phyloP scores from a whole-genome alignment of 2,113 vertebrate genomes.

The Sinocyclocheilus maitianheensis region DNA sequence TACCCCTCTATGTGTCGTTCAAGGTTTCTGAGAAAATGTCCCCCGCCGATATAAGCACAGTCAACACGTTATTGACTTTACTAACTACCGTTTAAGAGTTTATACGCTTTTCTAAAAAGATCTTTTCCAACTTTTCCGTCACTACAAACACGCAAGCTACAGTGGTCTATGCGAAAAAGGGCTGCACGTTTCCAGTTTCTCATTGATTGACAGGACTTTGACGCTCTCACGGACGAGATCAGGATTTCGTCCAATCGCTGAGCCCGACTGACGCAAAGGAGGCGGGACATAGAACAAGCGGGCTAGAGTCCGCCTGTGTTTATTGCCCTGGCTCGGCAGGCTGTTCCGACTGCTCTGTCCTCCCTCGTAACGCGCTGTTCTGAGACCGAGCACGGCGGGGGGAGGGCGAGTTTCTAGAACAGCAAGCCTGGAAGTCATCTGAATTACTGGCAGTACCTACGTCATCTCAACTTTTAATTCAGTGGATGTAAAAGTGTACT shows the following conservation, averaged over 20 bases:
- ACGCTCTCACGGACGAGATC: constrained; percentile 27
- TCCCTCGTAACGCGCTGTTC: constrained; percentile 39
- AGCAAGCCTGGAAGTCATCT: constrained; percentile 91
- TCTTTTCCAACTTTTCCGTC: constrained; percentile 53
- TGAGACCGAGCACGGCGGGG: constrained; percentile 62
- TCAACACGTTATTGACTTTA: background rate
- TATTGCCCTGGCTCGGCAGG: constrained; percentile 63
- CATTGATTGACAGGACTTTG: constrained; percentile 57
- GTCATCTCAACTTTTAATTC: constrained; percentile 80
- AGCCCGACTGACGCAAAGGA: rapidly evolving
- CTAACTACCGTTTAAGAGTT: constrained; percentile 1
- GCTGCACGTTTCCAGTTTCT: constrained; percentile 1
- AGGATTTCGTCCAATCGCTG: constrained; percentile 59
- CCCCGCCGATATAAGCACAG: background rate
- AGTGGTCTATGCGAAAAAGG: background rate
- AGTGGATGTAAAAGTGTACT: constrained; percentile 48
- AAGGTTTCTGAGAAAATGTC: constrained; percentile 10
- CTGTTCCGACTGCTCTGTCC: constrained; percentile 70
- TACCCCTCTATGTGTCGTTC: constrained; percentile 27
- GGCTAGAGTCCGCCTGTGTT: constrained; percentile 65
- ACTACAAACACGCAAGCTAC: constrained; percentile 58
- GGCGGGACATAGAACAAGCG: constrained; percentile 55
- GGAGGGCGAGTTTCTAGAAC: constrained; percentile 60
- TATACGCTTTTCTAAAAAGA: background rate
- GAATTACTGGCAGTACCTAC: constrained; percentile 94